Evolutionary conservation across 2,113 vertebrate genomes (phyloP), one percentile per base, ranked within the genome.

Genomic region (Hystrix brachyura): DNA sequence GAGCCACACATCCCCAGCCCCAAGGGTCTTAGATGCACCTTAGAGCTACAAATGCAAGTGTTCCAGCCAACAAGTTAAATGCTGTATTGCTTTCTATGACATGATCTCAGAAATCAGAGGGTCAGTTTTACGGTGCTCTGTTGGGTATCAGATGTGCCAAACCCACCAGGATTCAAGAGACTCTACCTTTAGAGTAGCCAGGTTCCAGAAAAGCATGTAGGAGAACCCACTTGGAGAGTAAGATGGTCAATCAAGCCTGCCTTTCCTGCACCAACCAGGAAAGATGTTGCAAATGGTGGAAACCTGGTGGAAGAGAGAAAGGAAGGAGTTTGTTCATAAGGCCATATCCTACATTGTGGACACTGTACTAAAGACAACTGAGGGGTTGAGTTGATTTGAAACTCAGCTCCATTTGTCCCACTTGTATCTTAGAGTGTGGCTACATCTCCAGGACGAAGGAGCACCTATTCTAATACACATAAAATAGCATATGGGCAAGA

Each of bases 211-310:
- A 64, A 93, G 78, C 27, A 10, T 76, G 38, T n/a, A n/a, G 64
- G n/a, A 57, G 60, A 48, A 15, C 60, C 48, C 48, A 64, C 51
- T 59, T 91, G 62, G 38, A 62, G 25, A 64, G n/a, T 38, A 88
- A 82, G 60, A 34, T 43, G 43, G 82, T 59, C 94, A 91, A 1
- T 89, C 43, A 55, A 91, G 67, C 53, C 87, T 96, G 43, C 88
- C 91, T 87, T 65, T 94, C 65, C 38, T 67, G 32, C 1, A 82
- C 48, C 48, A 86, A 64, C 48, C 32, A 60, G 51, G 64, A 91
- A 85, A 93, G 67, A 82, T 25, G 65, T 62, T 64, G 57, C 55
- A 82, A 95, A 94, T 79, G 51, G 59, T 21, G 64, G 64, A 87
- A 57, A 38, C 43, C n/a, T 80, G 55, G 43, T 17, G 23, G 13